Base-by-base conservation (phyloP, 2,797 vertebrate genomes). In the Brotula barbata region DNA sequence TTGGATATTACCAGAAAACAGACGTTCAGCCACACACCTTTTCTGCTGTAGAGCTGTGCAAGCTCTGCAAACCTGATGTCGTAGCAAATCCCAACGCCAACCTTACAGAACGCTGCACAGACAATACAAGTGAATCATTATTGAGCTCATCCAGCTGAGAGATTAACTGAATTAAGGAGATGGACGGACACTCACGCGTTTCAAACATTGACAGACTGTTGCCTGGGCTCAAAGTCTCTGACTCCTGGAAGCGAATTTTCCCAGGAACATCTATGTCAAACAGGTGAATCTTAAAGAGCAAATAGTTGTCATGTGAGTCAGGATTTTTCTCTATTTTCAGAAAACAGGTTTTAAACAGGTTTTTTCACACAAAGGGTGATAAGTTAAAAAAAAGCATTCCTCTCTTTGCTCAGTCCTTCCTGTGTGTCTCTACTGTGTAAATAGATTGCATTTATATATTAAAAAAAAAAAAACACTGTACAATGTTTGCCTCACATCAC, bases 51-150 rank as follows among this genome's bases (percentile, higher is more conserved):
- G 81, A 99, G 87, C 53, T 98, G 97, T 7, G 97, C 97, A 15
- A 99, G 93, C 78, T 99, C 97, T 25, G 97, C 90, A 75, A 99
- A 99, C 59, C 97, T 92, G 2, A 99, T 92, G 77, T 99, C 97
- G 0, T 99, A 99, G 88, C 97, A 99, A 82, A 99, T 99, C 44
- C 97, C 97, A n/a, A 99, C 91, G 11, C 97, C 97, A 50, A 99
- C 93, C 89, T 92, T 96, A 83, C 97, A 99, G 89, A 92, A 98
- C 0, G 96, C 97, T 99, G 90, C 31, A 48, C 14, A 52, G 16
- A 48, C 10, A 16, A 8, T 46, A 9, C 16, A 36, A 11, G 33
- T 34, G 3, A 7, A 8, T 50, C 46, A n/a, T 47, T 2, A 2
- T 0, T 17, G 28, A 3, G 42, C 22, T 63, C 14, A 4, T 25